Evolutionary conservation across 2,113 vertebrate species (phyloP), one percentile per base, ranked within the genome.

Genomic region (Aepyceros melampus): DNA sequence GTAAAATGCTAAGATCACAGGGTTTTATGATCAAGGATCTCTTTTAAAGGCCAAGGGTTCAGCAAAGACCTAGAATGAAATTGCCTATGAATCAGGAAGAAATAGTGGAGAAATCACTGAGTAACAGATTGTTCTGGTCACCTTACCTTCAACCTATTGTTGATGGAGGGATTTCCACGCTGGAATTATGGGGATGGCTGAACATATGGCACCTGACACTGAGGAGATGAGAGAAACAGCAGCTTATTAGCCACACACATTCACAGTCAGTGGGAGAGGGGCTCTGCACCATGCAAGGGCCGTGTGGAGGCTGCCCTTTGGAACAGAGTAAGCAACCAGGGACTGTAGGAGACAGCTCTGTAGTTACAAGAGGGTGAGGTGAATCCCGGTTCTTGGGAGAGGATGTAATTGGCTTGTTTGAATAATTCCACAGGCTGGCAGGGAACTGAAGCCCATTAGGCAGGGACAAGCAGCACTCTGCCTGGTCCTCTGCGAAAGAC

Each of bases 21-120:
- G 49, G 23, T 93, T 31, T 40, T 76, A 17, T 47, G 47, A 45
- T 45, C 6, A 86, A 55, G 36, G 4, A 67, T 62, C 17, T 45
- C 4, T 84, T 64, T 60, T 56, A 19, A 62, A 40, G 7, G 12
- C 14, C 23, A 71, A 40, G 7, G 29, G 36, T 89, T 10, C 67
- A 67, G 31, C 16, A 86, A 81, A 83, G 31, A 31, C 23, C 31
- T n/a, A 53, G 64, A 89, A 90, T 67, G 23, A 79, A 92, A 92
- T 0, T 86, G 13, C 4, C 17, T 40, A 2, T 87, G 15, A 58
- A 47, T 45, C 6, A 86, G 19, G 7, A 74, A 40, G 27, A 81
- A 29, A 86, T 49, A 74, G 45, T 45, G 12, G 83, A 58, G 31
- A 64, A 45, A 14, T 71, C 36, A 56, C 16, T 36, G 36, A 23